Percentiles rank a stretch among this genome's conserved stretches.
Evolutionary conservation across 2,888 invertebrate genomes (phyloP).

Genomic region (Merodon equestris): DNA sequence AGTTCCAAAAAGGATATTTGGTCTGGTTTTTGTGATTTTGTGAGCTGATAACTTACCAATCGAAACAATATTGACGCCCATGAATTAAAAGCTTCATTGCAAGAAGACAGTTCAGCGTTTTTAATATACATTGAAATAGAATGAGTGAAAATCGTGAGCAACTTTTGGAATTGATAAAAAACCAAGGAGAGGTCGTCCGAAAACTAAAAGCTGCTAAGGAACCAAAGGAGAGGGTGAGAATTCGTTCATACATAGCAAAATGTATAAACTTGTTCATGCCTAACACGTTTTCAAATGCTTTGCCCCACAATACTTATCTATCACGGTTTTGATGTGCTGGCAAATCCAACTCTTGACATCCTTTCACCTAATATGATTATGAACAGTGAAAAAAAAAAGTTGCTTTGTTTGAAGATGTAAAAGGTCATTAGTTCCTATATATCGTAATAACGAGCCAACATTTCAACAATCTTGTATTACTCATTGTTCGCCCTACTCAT

Average conservation of each 20-base stretch:
- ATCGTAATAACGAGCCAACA: constrained; percentile 44
- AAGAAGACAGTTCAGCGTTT: constrained; percentile 31
- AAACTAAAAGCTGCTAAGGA: constrained; percentile 90
- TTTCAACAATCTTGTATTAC: constrained; percentile 53
- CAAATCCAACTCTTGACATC: constrained; percentile 32
- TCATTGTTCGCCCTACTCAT: constrained; percentile 34
- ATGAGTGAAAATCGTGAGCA: constrained; percentile 80
- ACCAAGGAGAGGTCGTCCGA: constrained; percentile 90
- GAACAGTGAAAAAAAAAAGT: constrained; percentile 12
- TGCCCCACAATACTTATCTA: constrained; percentile 4
- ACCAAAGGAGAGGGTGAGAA: constrained; percentile 85
- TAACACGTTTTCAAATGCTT: constrained; percentile 4
- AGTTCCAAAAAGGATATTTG: constrained; percentile 4
- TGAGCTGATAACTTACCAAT: constrained; percentile 22
- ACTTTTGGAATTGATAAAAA: constrained; percentile 82
- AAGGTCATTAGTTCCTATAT: constrained; percentile 35
- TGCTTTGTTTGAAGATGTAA: constrained; percentile 18
- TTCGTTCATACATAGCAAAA: neutral
- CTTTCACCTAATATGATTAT: constrained; percentile 36
- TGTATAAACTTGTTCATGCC: constrained; percentile 7
- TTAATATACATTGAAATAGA: constrained; percentile 55
- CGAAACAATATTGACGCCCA: constrained; percentile 22
- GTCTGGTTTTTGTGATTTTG: constrained; percentile 21
- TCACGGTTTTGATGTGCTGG: constrained; percentile 56
- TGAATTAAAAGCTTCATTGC: constrained; percentile 34